These are phyloP conservation scores for Nyctalus aviator DNA, from an alignment of 2,797 vertebrate species.

Conservation along the genomic window DNA sequence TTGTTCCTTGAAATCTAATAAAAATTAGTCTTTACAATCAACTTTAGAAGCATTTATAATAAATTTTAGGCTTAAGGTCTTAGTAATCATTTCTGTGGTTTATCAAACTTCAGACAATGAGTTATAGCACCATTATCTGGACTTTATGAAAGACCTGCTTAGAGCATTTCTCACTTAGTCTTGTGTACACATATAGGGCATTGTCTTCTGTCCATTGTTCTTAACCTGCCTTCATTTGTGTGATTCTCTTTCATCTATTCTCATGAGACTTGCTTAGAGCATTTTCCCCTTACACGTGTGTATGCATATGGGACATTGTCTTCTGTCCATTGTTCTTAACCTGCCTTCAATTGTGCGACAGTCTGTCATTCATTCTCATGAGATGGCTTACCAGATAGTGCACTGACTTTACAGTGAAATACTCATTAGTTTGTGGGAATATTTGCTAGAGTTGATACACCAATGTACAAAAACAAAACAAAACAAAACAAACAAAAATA, in stretches of 20 bases:
- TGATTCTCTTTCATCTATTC: conserved; percentile 72
- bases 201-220: conserved; percentile 61
- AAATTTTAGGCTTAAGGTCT: neutral
- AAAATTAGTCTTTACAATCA: conserved; percentile 9
- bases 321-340: conserved; percentile 63
- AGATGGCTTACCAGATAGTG: conserved; percentile 50
- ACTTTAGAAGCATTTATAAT: conserved; percentile 29
- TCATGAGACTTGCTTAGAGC: conserved; percentile 19
- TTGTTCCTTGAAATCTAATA: neutral
- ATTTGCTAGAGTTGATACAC: conserved; percentile 65
- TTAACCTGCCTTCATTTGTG: conserved; percentile 63
- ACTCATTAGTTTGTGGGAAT: conserved; percentile 58
- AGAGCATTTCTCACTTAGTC: conserved; percentile 64
- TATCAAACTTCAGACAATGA: conserved; percentile 63
- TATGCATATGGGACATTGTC: conserved; percentile 65
- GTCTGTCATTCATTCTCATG: conserved; percentile 68
- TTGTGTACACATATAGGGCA: conserved; percentile 60
- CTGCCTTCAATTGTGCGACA: conserved; percentile 63
- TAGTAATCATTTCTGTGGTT: conserved; percentile 25
- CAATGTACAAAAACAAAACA: conserved; percentile 1
- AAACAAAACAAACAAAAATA: too few species aligned
- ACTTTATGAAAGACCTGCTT: conserved; percentile 36
- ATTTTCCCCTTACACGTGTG: conserved; percentile 65
- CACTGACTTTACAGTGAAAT: conserved; percentile 45
- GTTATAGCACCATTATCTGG: conserved; percentile 59